These are phyloP conservation scores for Trididemnum nubilum DNA, from an alignment of 23 tunicate species.

Conservation along the genomic window DNA sequence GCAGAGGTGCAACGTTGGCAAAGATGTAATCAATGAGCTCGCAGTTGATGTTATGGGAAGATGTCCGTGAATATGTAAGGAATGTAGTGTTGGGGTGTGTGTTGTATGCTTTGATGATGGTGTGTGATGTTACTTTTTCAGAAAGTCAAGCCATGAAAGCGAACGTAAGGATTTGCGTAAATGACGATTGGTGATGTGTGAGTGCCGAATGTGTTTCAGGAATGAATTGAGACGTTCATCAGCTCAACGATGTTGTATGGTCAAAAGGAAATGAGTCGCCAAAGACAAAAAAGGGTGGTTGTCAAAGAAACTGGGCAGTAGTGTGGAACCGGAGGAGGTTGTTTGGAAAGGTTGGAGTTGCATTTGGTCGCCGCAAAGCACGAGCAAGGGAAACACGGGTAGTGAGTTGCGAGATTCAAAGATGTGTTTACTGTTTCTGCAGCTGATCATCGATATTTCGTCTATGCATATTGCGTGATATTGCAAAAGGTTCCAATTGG, in stretches of 20 bases:
- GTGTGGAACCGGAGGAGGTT: neutral
- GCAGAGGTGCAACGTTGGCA: neutral
- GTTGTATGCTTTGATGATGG: neutral
- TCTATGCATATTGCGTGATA: no score
- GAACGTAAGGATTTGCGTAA: neutral
- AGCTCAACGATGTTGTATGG: neutral
- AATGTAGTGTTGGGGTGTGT: neutral
- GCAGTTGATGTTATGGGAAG: neutral
- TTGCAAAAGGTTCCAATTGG: no score
- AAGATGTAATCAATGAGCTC: no score
- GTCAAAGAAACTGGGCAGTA: neutral
- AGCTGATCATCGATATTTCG: neutral
- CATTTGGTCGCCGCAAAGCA: neutral
- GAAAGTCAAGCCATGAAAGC: neutral
- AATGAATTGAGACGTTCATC: neutral
- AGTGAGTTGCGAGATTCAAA: neutral
- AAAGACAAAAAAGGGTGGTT: neutral
- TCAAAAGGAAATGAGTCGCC: neutral
- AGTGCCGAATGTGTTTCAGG: neutral
- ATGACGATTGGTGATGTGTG: neutral
- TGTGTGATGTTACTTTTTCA: neutral
- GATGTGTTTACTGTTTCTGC: neutral
- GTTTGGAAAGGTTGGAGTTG: neutral
- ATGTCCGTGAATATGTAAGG: neutral
- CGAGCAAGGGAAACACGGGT: neutral